Percentiles rank a stretch among this genome's conserved stretches.
Conservation (phyloP, 2,113 vertebrate species). For the Aldabrachelys gigantea region DNA sequence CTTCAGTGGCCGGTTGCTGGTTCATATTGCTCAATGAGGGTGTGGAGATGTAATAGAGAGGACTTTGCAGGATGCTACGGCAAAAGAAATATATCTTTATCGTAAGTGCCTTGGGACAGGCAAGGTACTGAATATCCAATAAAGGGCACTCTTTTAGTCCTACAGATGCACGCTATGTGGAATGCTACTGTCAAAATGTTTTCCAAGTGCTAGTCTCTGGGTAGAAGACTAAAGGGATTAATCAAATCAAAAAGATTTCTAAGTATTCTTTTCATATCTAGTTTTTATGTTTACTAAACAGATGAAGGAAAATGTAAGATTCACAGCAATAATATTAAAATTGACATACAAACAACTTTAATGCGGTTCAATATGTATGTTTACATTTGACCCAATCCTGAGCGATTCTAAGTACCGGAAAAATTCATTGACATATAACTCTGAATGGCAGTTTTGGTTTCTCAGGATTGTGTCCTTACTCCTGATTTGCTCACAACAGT, state of each 20-base stretch:
- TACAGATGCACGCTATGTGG: neutral
- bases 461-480: neutral
- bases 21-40: neutral
- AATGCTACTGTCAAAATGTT: neutral
- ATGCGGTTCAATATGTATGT: neutral
- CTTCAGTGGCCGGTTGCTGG: neutral
- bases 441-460: neutral
- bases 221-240: neutral
- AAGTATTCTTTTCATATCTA: rapidly evolving
- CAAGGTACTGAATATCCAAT: neutral
- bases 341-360: neutral
- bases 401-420: conserved; percentile 24
- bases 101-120: rapidly evolving
- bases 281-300: neutral
- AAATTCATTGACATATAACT: neutral
- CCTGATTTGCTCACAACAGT: conserved; percentile 35
- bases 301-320: rapidly evolving
- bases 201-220: neutral
- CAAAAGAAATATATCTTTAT: neutral
- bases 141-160: neutral
- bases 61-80: neutral
- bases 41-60: neutral
- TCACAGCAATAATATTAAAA: neutral
- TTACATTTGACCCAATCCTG: conserved; percentile 9
- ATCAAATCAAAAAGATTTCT: neutral